Percentiles rank a stretch among this genome's conserved stretches.
These are phyloP conservation scores for Pyrrhia umbra DNA, from an alignment of 2,888 invertebrate species.

Conservation along the genomic window DNA sequence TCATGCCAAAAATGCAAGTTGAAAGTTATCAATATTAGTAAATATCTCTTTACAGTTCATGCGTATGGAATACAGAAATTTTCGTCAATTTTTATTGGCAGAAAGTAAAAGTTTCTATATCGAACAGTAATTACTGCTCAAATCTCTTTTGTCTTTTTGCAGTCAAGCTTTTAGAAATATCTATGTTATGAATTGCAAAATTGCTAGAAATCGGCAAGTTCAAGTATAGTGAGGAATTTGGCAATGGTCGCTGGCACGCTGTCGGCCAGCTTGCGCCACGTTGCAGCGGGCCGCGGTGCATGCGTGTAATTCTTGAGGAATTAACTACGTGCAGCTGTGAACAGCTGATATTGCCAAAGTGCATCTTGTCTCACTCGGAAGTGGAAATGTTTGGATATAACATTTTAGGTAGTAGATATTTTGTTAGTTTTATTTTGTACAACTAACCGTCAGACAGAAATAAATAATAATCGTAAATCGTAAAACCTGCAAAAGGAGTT, in stretches of 20 bases:
- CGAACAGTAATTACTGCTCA: too few relatives aligned
- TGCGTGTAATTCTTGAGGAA: constrained; percentile 60
- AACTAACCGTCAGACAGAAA: too few relatives aligned
- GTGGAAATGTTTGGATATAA: constrained; percentile 3
- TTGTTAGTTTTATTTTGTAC: too few relatives aligned
- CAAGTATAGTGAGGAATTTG: constrained; percentile 70
- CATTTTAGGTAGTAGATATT: neutral
- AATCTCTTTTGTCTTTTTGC: neutral
- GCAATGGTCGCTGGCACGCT: constrained; percentile 76
- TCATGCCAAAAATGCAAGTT: too few relatives aligned
- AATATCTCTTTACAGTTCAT: too few relatives aligned
- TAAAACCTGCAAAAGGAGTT: too few relatives aligned
- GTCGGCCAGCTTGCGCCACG: constrained; percentile 71
- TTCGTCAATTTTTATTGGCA: too few relatives aligned
- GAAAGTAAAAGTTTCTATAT: too few relatives aligned
- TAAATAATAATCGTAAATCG: too few relatives aligned
- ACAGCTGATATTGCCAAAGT: constrained; percentile 64
- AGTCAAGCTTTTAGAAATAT: neutral
- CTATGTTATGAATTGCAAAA: constrained; percentile 9
- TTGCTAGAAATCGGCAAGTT: constrained; percentile 60
- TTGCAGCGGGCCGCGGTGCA: constrained; percentile 64
- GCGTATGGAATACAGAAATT: too few relatives aligned
- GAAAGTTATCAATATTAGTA: too few relatives aligned
- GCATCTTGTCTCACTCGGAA: constrained; percentile 31
- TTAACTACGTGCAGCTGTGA: constrained; percentile 72